These are phyloP conservation scores for Ectemnius cavifrons DNA, from an alignment of 2,888 invertebrate genomes.

Conservation along the genomic window DNA sequence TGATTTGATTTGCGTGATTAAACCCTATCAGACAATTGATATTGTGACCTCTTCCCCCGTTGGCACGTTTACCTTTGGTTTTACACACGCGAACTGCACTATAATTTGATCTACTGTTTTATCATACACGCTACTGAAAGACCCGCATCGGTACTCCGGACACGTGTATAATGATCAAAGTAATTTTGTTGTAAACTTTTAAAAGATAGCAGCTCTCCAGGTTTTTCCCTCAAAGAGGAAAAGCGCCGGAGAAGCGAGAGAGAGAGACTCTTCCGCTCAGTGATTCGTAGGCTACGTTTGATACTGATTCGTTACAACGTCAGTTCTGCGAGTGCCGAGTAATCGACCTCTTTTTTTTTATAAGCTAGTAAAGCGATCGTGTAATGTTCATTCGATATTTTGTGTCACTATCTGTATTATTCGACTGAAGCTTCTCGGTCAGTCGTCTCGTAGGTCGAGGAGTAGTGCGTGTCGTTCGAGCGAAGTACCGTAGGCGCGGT, in stretches of 20 bases:
- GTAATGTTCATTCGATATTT: slow-evolving; percentile 49
- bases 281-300: slow-evolving; percentile 55
- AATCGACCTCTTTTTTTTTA: slow-evolving; percentile 46
- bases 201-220: slow-evolving; percentile 46
- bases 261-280: slow-evolving; percentile 35
- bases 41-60: neutral
- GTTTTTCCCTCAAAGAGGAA: slow-evolving; percentile 62
- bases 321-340: slow-evolving; percentile 51
- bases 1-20: slow-evolving; percentile 29
- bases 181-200: slow-evolving; percentile 14
- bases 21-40: neutral
- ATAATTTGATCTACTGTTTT: neutral
- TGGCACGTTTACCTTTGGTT: neutral
- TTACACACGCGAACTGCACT: neutral
- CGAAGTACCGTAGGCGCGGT: slow-evolving; percentile 18
- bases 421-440: slow-evolving; percentile 48
- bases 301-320: slow-evolving; percentile 37
- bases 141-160: slow-evolving; percentile 26
- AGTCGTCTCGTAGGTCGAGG: slow-evolving; percentile 22
- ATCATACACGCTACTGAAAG: slow-evolving; percentile 27
- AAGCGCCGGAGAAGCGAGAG: slow-evolving; percentile 60
- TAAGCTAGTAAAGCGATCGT: slow-evolving; percentile 47
- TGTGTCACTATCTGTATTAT: slow-evolving; percentile 56
- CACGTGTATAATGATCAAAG: slow-evolving; percentile 20
- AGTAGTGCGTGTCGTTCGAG: slow-evolving; percentile 16